phyloP scores from a whole-genome alignment of 2,113 vertebrate genomes.

The Oplegnathus fasciatus region DNA sequence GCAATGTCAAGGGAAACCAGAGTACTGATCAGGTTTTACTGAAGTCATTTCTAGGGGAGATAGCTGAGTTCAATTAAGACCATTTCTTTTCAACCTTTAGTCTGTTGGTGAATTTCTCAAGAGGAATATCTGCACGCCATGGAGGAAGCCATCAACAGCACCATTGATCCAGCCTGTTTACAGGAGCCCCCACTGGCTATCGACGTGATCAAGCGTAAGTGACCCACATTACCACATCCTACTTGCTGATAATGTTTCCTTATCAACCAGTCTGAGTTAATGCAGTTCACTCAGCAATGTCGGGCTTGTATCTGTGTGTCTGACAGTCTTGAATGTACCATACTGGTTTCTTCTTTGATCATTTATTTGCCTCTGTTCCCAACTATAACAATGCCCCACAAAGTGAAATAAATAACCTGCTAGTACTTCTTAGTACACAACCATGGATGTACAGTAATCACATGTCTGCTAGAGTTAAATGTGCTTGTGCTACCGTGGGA shows the following conservation, averaged over 20 bases:
- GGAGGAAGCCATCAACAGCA: constrained; percentile 78
- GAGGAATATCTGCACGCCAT: constrained; percentile 40
- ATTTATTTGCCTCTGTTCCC: not conserved
- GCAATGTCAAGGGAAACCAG: not conserved
- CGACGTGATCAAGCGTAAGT: constrained; percentile 82
- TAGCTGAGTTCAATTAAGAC: not conserved
- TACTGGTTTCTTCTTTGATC: not conserved
- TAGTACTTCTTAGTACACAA: not conserved
- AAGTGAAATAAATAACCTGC: not conserved
- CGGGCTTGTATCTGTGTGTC: not conserved
- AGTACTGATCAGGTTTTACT: not conserved
- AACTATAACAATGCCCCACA: not conserved
- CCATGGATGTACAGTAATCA: not conserved
- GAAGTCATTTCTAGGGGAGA: not conserved
- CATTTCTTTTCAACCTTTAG: not conserved
- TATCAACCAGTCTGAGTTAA: constrained; percentile 25
- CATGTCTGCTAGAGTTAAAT: not conserved
- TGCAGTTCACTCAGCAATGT: not conserved
- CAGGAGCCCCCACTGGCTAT: constrained; percentile 79
- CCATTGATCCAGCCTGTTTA: constrained; percentile 82
- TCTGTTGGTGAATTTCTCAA: not conserved
- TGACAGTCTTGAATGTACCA: not conserved
- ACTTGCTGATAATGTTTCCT: constrained; percentile 33
- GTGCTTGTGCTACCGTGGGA: not conserved
- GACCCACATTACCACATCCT: constrained; percentile 29